These are phyloP conservation scores for Leguminivora glycinivorella DNA, from an alignment of 1,140 invertebrate genomes.

Conservation along the genomic window DNA sequence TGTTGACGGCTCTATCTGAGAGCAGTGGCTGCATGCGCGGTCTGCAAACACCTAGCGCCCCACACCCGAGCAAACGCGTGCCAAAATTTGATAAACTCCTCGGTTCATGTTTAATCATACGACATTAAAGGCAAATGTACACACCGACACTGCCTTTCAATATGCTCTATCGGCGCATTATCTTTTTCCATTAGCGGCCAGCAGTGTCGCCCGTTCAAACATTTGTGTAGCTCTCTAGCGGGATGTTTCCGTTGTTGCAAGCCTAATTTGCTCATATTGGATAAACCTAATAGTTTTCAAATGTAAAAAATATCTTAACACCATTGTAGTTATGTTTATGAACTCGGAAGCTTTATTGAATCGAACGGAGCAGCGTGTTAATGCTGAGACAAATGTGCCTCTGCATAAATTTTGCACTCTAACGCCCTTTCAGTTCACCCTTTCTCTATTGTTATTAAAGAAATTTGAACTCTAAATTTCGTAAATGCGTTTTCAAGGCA, in stretches of 20 bases:
- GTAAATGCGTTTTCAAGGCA: constrained; percentile 42
- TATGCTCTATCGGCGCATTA: constrained; percentile 53
- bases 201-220: constrained; percentile 48
- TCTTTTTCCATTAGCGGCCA: constrained; percentile 59
- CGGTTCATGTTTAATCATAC: constrained; percentile 69
- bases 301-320: not conserved
- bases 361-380: constrained; percentile 11
- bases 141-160: constrained; percentile 46
- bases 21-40: constrained; percentile 47
- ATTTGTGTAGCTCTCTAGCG: constrained; percentile 46
- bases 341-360: not conserved
- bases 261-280: constrained; percentile 36
- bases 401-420: constrained; percentile 34
- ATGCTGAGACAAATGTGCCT: constrained; percentile 33
- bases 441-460: constrained; percentile 48
- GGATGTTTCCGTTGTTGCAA: constrained; percentile 38
- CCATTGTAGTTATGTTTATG: not conserved
- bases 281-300: not conserved
- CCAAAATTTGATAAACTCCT: constrained; percentile 71
- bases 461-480: constrained; percentile 40
- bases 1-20: constrained; percentile 64
- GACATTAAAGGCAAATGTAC: constrained; percentile 67
- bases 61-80: constrained; percentile 61
- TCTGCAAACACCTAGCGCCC: constrained; percentile 57
- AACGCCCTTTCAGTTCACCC: constrained; percentile 36